These are phyloP conservation scores for Poecilia wingei DNA, from an alignment of 2,797 vertebrate genomes.

Conservation along the genomic window DNA sequence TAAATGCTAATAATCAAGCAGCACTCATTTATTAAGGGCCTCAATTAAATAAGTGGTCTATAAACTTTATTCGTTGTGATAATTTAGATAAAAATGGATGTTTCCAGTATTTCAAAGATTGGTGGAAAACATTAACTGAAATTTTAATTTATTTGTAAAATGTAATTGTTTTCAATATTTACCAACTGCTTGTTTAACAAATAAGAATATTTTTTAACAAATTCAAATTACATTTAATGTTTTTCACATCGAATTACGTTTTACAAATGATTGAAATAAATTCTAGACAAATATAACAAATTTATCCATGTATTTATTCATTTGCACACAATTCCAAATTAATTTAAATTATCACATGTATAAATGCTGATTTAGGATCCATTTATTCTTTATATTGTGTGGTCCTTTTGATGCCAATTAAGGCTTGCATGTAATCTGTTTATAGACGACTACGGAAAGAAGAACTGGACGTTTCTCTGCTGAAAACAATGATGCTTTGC, in stretches of 20 bases:
- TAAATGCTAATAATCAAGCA: neutral
- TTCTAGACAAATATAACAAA: neutral
- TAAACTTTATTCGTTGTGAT: neutral
- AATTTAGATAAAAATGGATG: neutral
- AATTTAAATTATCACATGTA: neutral
- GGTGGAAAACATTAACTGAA: neutral
- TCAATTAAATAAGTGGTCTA: neutral
- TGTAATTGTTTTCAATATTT: neutral
- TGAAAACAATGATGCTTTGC: slow-evolving; percentile 5
- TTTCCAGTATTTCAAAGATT: neutral
- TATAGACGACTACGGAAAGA: slow-evolving; percentile 30
- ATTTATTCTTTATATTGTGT: neutral
- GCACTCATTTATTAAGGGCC: neutral
- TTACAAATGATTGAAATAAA: neutral
- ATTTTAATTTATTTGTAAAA: neutral
- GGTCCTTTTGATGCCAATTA: slow-evolving; percentile 55
- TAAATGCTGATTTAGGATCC: too few species aligned
- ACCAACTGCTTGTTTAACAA: neutral
- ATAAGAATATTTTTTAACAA: neutral
- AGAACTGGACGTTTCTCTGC: slow-evolving; percentile 11
- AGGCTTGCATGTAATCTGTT: slow-evolving; percentile 72
- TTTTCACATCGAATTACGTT: neutral
- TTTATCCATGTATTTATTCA: neutral
- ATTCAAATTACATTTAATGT: neutral
- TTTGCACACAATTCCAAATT: neutral